These are phyloP conservation scores for Graphium colonna DNA, from an alignment of 2,888 invertebrate genomes.

Conservation along the genomic window DNA sequence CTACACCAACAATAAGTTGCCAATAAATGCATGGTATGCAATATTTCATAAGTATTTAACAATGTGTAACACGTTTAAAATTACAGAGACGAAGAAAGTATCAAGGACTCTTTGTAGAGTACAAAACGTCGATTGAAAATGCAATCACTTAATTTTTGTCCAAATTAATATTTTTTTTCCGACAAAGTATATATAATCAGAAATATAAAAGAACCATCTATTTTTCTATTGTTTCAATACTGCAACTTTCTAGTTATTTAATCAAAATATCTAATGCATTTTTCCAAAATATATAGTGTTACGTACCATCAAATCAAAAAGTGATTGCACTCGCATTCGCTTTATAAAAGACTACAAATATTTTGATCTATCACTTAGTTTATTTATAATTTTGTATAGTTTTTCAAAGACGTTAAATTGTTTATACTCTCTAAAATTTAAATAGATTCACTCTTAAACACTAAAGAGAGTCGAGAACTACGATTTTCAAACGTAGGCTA, in stretches of 20 bases:
- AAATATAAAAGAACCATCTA: no score
- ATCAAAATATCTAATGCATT: no score
- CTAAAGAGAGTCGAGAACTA: slow-evolving; percentile 14
- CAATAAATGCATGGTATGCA: slow-evolving; percentile 5
- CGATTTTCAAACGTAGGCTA: slow-evolving; percentile 6
- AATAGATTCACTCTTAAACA: slow-evolving; percentile 9
- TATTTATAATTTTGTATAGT: slow-evolving; percentile 18
- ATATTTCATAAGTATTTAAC: not conserved
- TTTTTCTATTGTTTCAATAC: no score
- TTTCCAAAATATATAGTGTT: no score
- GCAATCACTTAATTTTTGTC: slow-evolving; percentile 28
- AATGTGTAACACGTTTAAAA: not conserved
- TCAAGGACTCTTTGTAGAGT: slow-evolving; percentile 50
- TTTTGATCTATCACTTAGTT: slow-evolving; percentile 12
- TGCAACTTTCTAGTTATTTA: no score
- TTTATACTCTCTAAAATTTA: slow-evolving; percentile 7
- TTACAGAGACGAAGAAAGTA: slow-evolving; percentile 52
- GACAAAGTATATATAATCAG: no score
- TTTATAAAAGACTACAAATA: slow-evolving; percentile 48
- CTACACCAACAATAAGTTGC: slow-evolving; percentile 2
- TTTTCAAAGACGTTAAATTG: slow-evolving; percentile 1
- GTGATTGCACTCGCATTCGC: slow-evolving; percentile 39
- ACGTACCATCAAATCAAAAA: no score
- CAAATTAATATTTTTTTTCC: no score
- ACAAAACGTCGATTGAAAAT: slow-evolving; percentile 45